These are phyloP conservation scores for Euphysa ruthae DNA, from an alignment of 30 jellyfish, hydroid and myxozoan genomes.

Conservation along the genomic window DNA sequence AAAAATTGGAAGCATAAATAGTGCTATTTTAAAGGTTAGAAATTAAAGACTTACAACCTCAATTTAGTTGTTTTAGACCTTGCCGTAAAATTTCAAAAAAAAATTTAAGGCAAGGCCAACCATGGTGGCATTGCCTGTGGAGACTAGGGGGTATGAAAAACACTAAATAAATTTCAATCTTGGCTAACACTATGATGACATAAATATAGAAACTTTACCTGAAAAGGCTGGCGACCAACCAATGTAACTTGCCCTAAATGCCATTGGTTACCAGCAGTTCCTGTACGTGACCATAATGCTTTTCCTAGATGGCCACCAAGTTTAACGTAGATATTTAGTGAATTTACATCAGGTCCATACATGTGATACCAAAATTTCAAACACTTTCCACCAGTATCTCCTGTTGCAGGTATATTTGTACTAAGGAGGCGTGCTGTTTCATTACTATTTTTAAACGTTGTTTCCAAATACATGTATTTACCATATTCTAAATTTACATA, in stretches of 20 bases:
- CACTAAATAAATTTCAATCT: too few relatives aligned
- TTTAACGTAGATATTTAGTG: constrained; percentile 47
- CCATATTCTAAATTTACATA: constrained; percentile 45
- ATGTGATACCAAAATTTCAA: constrained; percentile 77
- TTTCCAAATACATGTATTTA: constrained; percentile 68
- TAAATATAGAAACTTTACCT: constrained; percentile 20
- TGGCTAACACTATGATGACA: too few relatives aligned
- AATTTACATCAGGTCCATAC: constrained; percentile 82
- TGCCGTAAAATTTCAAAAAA: too few relatives aligned
- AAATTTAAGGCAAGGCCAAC: too few relatives aligned
- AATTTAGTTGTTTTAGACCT: too few relatives aligned
- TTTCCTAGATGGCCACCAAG: constrained; percentile 31
- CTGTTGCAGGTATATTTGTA: constrained; percentile 62
- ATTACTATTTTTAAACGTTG: constrained; percentile 35
- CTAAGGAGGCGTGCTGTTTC: constrained; percentile 47
- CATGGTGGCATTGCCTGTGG: too few relatives aligned
- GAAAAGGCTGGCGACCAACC: constrained; percentile 45
- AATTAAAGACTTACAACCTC: too few relatives aligned
- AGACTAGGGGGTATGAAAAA: too few relatives aligned
- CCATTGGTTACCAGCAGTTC: constrained; percentile 83
- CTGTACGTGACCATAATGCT: constrained; percentile 75
- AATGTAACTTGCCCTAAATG: constrained; percentile 55
- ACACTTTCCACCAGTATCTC: constrained; percentile 54
- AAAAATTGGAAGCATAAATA: too few relatives aligned
- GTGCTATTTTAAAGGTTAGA: too few relatives aligned